Conservation (phyloP, 2,113 vertebrate species). For the Panthera leo region DNA sequence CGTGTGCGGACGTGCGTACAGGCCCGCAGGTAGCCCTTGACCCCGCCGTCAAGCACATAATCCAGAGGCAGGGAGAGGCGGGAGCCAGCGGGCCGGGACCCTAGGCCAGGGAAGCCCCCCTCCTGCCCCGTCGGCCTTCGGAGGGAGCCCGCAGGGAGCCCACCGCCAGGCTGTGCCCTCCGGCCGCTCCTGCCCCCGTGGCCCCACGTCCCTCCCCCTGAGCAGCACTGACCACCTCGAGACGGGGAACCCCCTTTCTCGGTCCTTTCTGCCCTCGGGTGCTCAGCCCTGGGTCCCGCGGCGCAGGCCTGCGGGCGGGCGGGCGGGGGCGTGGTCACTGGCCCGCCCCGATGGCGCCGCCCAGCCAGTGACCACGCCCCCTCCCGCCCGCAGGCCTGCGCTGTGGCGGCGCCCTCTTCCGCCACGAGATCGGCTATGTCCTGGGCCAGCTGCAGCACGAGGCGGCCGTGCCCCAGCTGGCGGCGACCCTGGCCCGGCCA, state of each 20-base stretch:
- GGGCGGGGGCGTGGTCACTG: too few species aligned
- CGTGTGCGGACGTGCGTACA: too few species aligned
- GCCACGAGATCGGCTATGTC: constrained; percentile 95
- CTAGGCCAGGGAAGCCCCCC: neutral
- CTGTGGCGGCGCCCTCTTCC: constrained; percentile 92
- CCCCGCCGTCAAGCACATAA: too few species aligned
- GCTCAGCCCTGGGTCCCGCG: neutral
- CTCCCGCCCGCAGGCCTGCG: constrained; percentile 84
- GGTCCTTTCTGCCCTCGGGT: neutral
- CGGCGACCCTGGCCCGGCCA: constrained; percentile 76
- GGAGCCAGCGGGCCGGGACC: neutral
- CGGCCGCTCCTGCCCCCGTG: accelerated
- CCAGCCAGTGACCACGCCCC: accelerated
- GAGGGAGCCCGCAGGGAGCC: neutral
- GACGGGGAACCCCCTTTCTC: neutral
- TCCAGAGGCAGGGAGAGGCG: neutral
- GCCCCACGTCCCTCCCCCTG: neutral
- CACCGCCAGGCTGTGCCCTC: too few species aligned
- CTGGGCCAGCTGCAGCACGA: constrained; percentile 96
- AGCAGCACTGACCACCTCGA: neutral
- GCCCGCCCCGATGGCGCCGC: neutral
- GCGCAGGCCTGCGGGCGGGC: too few species aligned
- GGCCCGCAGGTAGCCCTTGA: too few species aligned
- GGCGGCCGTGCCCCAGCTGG: constrained; percentile 88
- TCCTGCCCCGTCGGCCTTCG: neutral